Percentiles rank a stretch among this genome's conserved stretches.
These are phyloP conservation scores for Hydrolagus colliei DNA, from an alignment of 2,797 vertebrate species.

Conservation along the genomic window DNA sequence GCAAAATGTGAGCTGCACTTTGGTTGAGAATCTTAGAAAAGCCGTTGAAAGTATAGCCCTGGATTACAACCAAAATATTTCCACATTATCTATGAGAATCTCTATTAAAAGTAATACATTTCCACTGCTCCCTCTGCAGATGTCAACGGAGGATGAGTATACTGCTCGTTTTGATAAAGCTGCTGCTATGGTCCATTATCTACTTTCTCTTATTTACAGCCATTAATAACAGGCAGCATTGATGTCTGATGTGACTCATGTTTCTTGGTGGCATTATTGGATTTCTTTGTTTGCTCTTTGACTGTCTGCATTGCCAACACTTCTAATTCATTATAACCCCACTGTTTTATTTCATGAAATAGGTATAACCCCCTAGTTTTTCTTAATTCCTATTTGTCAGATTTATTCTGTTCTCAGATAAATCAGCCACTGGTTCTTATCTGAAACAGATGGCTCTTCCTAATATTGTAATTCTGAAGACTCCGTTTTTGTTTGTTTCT, in stretches of 20 bases:
- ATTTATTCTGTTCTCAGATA: background rate
- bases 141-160: background rate
- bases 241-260: background rate
- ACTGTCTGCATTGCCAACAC: background rate
- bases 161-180: background rate
- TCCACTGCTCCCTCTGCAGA: too few relatives aligned
- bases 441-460: background rate
- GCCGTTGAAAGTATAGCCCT: background rate
- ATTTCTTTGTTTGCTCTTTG: background rate
- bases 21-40: background rate
- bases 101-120: background rate
- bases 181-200: background rate
- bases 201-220: background rate
- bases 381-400: background rate
- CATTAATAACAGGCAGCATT: conserved; percentile 8
- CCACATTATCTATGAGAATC: too few relatives aligned
- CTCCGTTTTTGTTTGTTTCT: too few relatives aligned
- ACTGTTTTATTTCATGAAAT: background rate
- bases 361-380: background rate
- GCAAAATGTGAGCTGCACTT: background rate
- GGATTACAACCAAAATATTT: too few relatives aligned
- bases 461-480: background rate
- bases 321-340: background rate
- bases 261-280: background rate
- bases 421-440: background rate